A percentile compares a stretch with the other conserved stretches of the same genome.
phyloP scores from a whole-genome alignment of 2,797 vertebrate genomes.

The Champsocephalus esox region DNA sequence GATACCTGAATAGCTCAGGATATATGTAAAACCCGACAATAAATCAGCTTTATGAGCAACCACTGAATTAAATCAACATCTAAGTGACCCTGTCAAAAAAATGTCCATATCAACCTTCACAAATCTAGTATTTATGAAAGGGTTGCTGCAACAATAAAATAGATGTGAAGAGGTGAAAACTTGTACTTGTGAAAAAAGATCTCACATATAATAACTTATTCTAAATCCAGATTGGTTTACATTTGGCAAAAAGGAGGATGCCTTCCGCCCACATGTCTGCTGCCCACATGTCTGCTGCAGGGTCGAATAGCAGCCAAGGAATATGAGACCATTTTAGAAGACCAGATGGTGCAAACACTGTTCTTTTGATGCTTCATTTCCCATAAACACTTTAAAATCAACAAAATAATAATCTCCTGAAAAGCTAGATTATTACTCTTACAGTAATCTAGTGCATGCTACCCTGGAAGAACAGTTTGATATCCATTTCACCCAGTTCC shows the following conservation, averaged over 20 bases:
- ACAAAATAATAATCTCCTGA: constrained; percentile 26
- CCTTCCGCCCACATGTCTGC: constrained; percentile 45
- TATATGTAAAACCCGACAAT: not conserved
- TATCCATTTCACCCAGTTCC: not conserved
- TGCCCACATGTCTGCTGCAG: constrained; percentile 45
- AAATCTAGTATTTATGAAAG: constrained; percentile 8
- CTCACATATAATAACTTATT: constrained; percentile 35
- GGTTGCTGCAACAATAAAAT: constrained; percentile 9
- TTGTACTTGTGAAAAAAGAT: constrained; percentile 23
- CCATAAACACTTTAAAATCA: constrained; percentile 29
- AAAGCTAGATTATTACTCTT: constrained; percentile 32
- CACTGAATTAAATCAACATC: constrained; percentile 8
- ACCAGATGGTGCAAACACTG: constrained; percentile 58
- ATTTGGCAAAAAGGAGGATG: constrained; percentile 46
- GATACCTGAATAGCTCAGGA: constrained; percentile 17
- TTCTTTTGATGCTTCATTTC: constrained; percentile 46
- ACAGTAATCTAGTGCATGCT: constrained; percentile 16
- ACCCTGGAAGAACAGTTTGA: constrained; percentile 16
- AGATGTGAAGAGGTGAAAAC: constrained; percentile 20
- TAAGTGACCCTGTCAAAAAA: not conserved
- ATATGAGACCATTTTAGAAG: constrained; percentile 32
- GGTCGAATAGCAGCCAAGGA: constrained; percentile 47
- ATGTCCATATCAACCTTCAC: not conserved
- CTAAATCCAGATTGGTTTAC: constrained; percentile 46
- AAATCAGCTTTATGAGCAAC: constrained; percentile 19